Evolutionary conservation across 1,140 invertebrate species (phyloP).

Genomic region (Copidosoma floridanum): DNA sequence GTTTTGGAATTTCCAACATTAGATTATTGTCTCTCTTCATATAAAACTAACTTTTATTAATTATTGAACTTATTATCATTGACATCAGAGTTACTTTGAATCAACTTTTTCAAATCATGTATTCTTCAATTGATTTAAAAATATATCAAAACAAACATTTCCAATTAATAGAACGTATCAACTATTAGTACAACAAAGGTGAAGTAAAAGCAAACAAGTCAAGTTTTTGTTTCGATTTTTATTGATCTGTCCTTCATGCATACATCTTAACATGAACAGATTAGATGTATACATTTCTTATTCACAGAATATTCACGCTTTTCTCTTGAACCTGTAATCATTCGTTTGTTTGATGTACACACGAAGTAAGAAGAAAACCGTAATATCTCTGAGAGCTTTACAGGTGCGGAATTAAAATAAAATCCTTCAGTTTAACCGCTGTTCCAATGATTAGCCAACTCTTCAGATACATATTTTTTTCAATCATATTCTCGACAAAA

Average conservation of each 20-base stretch:
- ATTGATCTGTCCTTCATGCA: slow-evolving; percentile 50
- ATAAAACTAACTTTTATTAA: too few relatives aligned
- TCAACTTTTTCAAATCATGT: too few relatives aligned
- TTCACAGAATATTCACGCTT: slow-evolving; percentile 41
- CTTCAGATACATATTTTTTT: slow-evolving; percentile 19
- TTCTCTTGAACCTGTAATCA: slow-evolving; percentile 41
- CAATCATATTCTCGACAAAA: too few relatives aligned
- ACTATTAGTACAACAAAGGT: not conserved
- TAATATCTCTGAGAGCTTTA: slow-evolving; percentile 16
- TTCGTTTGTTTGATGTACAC: too few relatives aligned
- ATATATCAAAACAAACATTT: too few relatives aligned
- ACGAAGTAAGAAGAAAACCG: too few relatives aligned
- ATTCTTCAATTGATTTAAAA: too few relatives aligned
- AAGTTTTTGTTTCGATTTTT: slow-evolving; percentile 47
- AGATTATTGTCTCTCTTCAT: too few relatives aligned
- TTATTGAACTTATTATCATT: too few relatives aligned
- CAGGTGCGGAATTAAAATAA: slow-evolving; percentile 49
- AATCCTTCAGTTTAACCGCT: slow-evolving; percentile 16
- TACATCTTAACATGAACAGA: slow-evolving; percentile 56
- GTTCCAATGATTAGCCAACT: not conserved
- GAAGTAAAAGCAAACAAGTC: slow-evolving; percentile 20
- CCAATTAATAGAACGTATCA: too few relatives aligned
- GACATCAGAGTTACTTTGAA: too few relatives aligned
- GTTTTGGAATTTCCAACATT: too few relatives aligned
- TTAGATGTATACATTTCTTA: slow-evolving; percentile 51